A percentile compares a stretch with the other conserved stretches of the same genome.
These are phyloP conservation scores for Phenganax subtilis DNA, from an alignment of 92 coral and sea anemone genomes.

Conservation along the genomic window DNA sequence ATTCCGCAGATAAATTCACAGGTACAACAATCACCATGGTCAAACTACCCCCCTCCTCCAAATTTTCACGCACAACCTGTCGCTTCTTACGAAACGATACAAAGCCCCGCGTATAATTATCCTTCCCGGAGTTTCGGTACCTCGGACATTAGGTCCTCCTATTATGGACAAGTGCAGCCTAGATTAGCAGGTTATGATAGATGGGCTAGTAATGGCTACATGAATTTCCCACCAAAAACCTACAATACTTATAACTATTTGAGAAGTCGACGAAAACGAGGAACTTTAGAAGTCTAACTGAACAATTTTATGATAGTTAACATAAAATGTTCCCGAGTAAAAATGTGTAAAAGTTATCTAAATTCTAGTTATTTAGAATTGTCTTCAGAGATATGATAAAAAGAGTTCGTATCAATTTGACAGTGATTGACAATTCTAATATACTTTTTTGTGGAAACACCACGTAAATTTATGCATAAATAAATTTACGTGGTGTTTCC, in stretches of 20 bases:
- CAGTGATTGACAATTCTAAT: too few species aligned
- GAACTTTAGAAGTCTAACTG: not conserved
- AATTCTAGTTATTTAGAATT: not conserved
- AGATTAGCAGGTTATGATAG: slow-evolving; percentile 17
- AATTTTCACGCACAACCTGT: slow-evolving; percentile 8
- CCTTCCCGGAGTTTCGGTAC: slow-evolving; percentile 31
- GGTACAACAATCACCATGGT: slow-evolving; percentile 6
- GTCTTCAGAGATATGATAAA: too few species aligned
- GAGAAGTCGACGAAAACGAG: slow-evolving; percentile 19
- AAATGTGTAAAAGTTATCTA: not conserved
- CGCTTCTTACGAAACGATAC: slow-evolving; percentile 35
- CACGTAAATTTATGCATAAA: too few species aligned
- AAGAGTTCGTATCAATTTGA: too few species aligned
- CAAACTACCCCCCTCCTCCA: slow-evolving; percentile 24
- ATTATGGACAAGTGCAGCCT: slow-evolving; percentile 36
- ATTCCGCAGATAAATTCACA: slow-evolving; percentile 25
- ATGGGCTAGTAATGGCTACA: slow-evolving; percentile 18
- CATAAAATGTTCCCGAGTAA: not conserved
- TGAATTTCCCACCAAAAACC: slow-evolving; percentile 1
- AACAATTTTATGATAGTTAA: not conserved
- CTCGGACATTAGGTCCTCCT: slow-evolving; percentile 17
- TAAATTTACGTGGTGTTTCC: too few species aligned
- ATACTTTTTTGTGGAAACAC: too few species aligned
- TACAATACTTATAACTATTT: slow-evolving; percentile 29
- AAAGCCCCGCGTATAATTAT: slow-evolving; percentile 40